Base-by-base conservation (phyloP, 2,888 invertebrate species). In the Heliconius ethilla region DNA sequence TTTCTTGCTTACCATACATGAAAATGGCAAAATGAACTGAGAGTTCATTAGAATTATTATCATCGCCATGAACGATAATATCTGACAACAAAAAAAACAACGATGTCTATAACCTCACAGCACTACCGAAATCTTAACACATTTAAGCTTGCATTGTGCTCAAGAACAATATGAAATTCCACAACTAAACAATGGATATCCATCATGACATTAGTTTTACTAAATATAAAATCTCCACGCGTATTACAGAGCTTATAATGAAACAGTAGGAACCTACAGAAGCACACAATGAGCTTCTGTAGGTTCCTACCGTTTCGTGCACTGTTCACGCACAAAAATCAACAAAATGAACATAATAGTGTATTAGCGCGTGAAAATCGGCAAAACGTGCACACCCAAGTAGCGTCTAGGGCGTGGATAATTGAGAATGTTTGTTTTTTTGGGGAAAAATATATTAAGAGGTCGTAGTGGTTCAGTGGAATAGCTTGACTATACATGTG, bases 341-440 rank as follows among this genome's bases (percentile, higher is more conserved):
- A 76, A 84, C 83, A 87, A 86, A 84, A 85, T 83, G 83, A 87
- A 84, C 87, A 88, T 85, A 86, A 82, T 82, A 81, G 81, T 76
- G 85, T 84, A 86, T 89, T 87, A 90, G 84, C 79, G 86, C 91
- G 89, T 90, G 90, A 91, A 91, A 92, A 91, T 85, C 84, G 87
- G 86, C 75, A 87, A 82, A 84, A 85, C 84, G 81, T 80, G 81
- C 89, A 92, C 93, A 89, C 92, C 92, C 92, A 90, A 89, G 91
- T 87, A 85, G 91, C 85, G 81, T 81, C 81, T 81, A 84, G 78
- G 83, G 88, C 87, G 81, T 85, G 76, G 81, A 88, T 86, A 90
- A 91, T 85, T 85, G 80, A 83, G 82, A 88, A 88, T 85, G 83
- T 82, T 82, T 82, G 84, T 83, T 80, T 67, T 80, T 67, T 78